These are phyloP conservation scores for Sebastes matsubarae DNA, from an alignment of 2,797 vertebrate genomes.

Conservation along the genomic window DNA sequence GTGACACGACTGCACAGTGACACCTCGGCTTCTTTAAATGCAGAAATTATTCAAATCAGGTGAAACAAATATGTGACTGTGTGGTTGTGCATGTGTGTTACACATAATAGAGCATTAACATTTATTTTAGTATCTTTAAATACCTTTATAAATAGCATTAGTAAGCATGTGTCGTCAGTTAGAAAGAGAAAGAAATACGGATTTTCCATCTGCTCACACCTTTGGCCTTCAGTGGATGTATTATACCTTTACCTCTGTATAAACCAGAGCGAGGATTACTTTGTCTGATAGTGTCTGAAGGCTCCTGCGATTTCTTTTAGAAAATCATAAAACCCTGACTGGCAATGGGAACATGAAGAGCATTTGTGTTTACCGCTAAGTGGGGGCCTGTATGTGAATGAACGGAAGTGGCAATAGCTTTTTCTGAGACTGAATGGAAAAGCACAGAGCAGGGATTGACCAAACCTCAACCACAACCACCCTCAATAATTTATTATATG, in stretches of 20 bases:
- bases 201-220: slow-evolving; percentile 1
- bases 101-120: neutral
- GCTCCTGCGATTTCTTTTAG: neutral
- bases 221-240: neutral
- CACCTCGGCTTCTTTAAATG: neutral
- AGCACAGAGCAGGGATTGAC: neutral
- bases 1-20: neutral
- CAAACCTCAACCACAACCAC: neutral
- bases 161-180: neutral
- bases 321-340: neutral
- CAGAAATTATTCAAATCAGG: neutral
- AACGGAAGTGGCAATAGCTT: neutral
- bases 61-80: neutral
- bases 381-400: neutral
- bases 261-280: neutral
- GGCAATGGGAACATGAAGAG: neutral
- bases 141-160: neutral
- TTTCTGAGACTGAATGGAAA: neutral
- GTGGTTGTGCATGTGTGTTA: neutral
- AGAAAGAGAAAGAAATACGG: neutral
- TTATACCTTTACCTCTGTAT: neutral
- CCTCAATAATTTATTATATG: neutral
- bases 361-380: neutral
- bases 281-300: neutral
- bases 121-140: neutral